Conservation (phyloP, 1,140 invertebrate genomes). For the Frieseomelitta varia region DNA sequence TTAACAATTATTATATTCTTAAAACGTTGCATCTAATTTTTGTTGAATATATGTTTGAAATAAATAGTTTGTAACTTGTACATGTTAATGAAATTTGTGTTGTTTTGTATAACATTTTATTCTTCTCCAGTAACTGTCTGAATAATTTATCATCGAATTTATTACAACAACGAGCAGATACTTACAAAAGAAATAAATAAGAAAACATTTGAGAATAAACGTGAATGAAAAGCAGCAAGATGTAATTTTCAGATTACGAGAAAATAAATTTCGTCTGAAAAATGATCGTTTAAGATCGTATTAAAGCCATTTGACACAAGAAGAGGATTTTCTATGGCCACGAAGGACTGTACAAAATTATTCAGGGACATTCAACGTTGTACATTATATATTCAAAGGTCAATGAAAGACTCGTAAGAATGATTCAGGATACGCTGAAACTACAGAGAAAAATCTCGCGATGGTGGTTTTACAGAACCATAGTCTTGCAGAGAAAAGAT, state of each 20-base stretch:
- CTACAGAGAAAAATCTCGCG: neutral
- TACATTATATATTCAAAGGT: neutral
- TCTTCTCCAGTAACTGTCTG: too few species aligned
- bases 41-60: too few species aligned
- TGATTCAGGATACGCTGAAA: neutral
- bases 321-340: too few species aligned
- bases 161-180: too few species aligned
- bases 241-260: neutral
- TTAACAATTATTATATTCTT: too few species aligned
- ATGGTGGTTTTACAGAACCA: neutral
- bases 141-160: too few species aligned
- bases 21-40: too few species aligned
- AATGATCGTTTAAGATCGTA: neutral
- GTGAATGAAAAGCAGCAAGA: neutral
- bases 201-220: neutral
- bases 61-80: too few species aligned
- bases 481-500: neutral
- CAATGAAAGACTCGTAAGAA: neutral
- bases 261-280: neutral
- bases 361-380: too few species aligned
- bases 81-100: too few species aligned
- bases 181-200: neutral
- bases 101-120: too few species aligned
- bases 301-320: neutral
- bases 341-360: too few species aligned